Evolutionary conservation across 2,888 invertebrate species (phyloP), one percentile per base, ranked within the genome.

Genomic region (Dynastes tityus): DNA sequence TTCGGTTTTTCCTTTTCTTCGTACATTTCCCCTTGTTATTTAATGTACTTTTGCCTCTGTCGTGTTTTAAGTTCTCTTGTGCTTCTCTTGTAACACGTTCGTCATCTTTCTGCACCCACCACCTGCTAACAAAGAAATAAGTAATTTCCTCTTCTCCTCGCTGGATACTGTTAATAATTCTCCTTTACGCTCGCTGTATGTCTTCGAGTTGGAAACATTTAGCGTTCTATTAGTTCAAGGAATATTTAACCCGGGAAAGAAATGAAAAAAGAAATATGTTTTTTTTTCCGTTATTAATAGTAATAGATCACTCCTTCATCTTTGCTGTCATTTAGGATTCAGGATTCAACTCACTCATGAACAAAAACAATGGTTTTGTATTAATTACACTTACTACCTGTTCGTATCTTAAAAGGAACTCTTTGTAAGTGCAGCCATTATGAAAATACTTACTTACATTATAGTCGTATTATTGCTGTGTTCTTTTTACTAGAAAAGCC

Each of bases 61-160:
- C n/a, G 40, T 22, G 71, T 58, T 58, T 70, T 58, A 58, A 73
- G 73, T 40, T 73, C 58, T 67, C 76, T 67, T 32, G 16, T 67
- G 27, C 37, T 37, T 51, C 65, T 67, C 76, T 58, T 49, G 27
- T 67, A 55, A 65, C 51, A 6, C 67, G 45, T 53, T 67, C 37
- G 53, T 76, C 76, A 75, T 75, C 51, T 76, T 22, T 51, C 53
- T 8, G 55, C 67, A 27, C 11, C 55, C 40, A 27, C 58, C 73
- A 73, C 37, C 73, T 73, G 40, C 58, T 73, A 73, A 77, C 75
- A 78, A 75, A 75, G 75, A 78, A 78, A 78, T 75, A 75, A 75
- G 78, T 75, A 78, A 78, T 75, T 78, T 78, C 75, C 68, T 78
- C 49, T 22, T 63, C 51, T 55, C 37, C n/a, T 65, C 51, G 37